Percentiles rank a stretch among this genome's conserved stretches.
Evolutionary conservation across 2,888 invertebrate genomes (phyloP).

Genomic region (Prionchulus punctatus): DNA sequence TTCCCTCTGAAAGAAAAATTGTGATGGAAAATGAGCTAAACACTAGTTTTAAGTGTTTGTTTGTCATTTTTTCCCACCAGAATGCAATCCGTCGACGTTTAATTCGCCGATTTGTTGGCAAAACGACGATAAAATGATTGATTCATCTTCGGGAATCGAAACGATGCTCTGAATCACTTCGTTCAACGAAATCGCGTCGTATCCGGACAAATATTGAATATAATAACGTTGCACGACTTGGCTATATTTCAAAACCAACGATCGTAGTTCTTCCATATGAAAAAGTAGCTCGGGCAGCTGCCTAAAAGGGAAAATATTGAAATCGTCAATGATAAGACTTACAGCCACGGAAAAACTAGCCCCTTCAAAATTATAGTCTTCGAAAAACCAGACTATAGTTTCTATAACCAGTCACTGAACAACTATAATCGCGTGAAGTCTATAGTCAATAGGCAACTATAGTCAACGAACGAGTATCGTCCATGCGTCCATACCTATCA

Average conservation of each 20-base stretch:
- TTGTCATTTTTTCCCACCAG: neutral
- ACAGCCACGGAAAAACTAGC: neutral
- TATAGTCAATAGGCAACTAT: too few relatives aligned
- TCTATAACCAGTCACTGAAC: too few relatives aligned
- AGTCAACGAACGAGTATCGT: neutral
- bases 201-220: constrained; percentile 86
- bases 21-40: neutral
- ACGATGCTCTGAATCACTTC: constrained; percentile 42
- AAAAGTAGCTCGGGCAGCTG: constrained; percentile 91
- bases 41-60: neutral
- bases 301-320: constrained; percentile 34
- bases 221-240: constrained; percentile 94
- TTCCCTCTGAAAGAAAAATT: constrained; percentile 52
- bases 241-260: constrained; percentile 78
- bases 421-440: too few relatives aligned
- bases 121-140: constrained; percentile 74
- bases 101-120: constrained; percentile 56
- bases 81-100: constrained; percentile 18
- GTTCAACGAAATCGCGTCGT: constrained; percentile 79
- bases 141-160: constrained; percentile 69
- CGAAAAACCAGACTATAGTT: too few relatives aligned
- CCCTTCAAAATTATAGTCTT: neutral
- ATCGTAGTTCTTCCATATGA: constrained; percentile 88
- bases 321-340: neutral
- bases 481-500: constrained; percentile 43